Evolutionary conservation across 2,113 vertebrate genomes (phyloP).

Genomic region (Psittacara wagleri): DNA sequence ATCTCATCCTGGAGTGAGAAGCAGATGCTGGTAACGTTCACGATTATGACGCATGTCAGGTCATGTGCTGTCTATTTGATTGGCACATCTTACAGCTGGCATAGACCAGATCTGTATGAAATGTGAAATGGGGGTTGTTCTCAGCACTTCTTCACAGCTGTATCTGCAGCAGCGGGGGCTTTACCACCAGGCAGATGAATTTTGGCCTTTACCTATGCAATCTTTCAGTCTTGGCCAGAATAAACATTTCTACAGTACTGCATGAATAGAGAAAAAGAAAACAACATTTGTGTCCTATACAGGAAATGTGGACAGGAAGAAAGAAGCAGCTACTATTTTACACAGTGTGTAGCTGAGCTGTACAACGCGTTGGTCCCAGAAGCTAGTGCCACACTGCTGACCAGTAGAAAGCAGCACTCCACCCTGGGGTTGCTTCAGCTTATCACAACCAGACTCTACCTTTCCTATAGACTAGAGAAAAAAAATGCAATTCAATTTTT

Average conservation of each 20-base stretch:
- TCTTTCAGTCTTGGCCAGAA: background rate
- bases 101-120: background rate
- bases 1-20: background rate
- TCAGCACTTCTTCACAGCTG: background rate
- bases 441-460: background rate
- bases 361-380: background rate
- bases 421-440: background rate
- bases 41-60: background rate
- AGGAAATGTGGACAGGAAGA: background rate
- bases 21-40: background rate
- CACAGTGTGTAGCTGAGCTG: background rate
- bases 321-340: background rate
- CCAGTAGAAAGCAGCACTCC: background rate
- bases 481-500: background rate
- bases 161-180: background rate
- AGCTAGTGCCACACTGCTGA: background rate
- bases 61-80: background rate
- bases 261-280: background rate
- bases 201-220: background rate
- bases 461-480: background rate
- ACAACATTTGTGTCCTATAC: background rate
- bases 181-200: background rate
- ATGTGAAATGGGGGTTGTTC: background rate
- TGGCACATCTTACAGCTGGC: background rate
- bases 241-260: background rate